Evolutionary conservation across 2,888 invertebrate genomes (phyloP).

Genomic region (Argyresthia albistria): DNA sequence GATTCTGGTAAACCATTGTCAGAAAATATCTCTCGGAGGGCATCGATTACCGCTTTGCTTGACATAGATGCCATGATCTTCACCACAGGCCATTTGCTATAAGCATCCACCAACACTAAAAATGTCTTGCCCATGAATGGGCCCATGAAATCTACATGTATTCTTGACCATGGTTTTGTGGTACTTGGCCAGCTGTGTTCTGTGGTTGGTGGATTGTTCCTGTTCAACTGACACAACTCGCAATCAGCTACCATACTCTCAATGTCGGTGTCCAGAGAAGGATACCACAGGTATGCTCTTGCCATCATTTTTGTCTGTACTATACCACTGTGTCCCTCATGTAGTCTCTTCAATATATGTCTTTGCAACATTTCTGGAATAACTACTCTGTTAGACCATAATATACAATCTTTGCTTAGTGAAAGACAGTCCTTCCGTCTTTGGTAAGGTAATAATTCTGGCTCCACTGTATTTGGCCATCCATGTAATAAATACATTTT

Average conservation of each 20-base stretch:
- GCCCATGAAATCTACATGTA: slow-evolving; percentile 14
- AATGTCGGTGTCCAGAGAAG: background rate
- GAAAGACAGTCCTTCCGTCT: background rate
- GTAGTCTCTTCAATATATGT: slow-evolving; percentile 3
- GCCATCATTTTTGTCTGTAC: too few relatives aligned
- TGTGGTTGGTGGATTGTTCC: slow-evolving; percentile 9
- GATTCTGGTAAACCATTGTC: slow-evolving; percentile 1
- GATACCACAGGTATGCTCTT: background rate
- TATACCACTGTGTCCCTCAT: too few relatives aligned
- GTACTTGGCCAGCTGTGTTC: slow-evolving; percentile 9
- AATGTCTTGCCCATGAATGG: slow-evolving; percentile 12
- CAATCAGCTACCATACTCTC: too few relatives aligned
- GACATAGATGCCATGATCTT: too few relatives aligned
- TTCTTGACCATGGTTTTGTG: too few relatives aligned
- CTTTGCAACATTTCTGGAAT: background rate
- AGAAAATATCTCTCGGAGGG: slow-evolving; percentile 1
- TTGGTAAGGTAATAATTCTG: slow-evolving; percentile 1
- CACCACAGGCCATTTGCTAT: too few relatives aligned
- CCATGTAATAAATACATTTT: too few relatives aligned
- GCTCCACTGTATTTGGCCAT: too few relatives aligned
- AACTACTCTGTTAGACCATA: too few relatives aligned
- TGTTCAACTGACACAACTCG: too few relatives aligned
- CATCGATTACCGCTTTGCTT: background rate
- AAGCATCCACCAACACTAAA: slow-evolving; percentile 11
- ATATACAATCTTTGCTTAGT: too few relatives aligned